Evolutionary conservation across 1,140 invertebrate genomes (phyloP).

Genomic region (Drosophila auraria): DNA sequence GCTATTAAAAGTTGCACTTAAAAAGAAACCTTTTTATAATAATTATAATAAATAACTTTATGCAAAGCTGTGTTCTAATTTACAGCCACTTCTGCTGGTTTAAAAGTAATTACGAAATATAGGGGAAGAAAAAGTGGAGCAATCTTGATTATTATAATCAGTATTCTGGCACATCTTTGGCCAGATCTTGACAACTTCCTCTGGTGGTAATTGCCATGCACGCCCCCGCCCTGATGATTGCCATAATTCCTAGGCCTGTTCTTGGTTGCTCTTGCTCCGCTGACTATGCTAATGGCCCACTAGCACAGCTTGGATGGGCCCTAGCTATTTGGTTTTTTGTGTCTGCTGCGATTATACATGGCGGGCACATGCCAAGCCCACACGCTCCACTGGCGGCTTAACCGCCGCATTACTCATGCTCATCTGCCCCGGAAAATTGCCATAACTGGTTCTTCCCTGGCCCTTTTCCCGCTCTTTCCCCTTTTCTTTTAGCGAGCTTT

Average conservation of each 20-base stretch:
- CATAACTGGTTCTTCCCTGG: constrained; percentile 45
- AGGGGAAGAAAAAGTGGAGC: constrained; percentile 29
- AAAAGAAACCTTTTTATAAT: background rate
- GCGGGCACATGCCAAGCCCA: constrained; percentile 59
- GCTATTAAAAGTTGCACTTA: background rate
- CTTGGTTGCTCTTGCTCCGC: constrained; percentile 52
- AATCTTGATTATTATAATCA: constrained; percentile 32
- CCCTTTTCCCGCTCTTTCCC: background rate
- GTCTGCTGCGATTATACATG: constrained; percentile 22
- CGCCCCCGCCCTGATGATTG: constrained; percentile 15
- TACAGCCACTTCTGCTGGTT: background rate
- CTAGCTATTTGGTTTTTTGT: constrained; percentile 37
- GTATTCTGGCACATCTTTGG: constrained; percentile 5
- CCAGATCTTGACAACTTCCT: constrained; percentile 46
- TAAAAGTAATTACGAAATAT: constrained; percentile 17
- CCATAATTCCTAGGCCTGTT: constrained; percentile 35
- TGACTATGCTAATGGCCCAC: constrained; percentile 66
- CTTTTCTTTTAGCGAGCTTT: constrained; percentile 11
- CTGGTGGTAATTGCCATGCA: constrained; percentile 26
- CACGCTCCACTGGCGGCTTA: constrained; percentile 55
- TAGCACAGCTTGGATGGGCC: constrained; percentile 30
- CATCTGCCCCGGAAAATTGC: constrained; percentile 62
- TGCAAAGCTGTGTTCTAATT: constrained; percentile 5
- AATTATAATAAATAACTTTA: background rate
- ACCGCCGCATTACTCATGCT: constrained; percentile 59